phyloP scores from a whole-genome alignment of 2,888 invertebrate genomes.

The Pachliopta kotzebuea region DNA sequence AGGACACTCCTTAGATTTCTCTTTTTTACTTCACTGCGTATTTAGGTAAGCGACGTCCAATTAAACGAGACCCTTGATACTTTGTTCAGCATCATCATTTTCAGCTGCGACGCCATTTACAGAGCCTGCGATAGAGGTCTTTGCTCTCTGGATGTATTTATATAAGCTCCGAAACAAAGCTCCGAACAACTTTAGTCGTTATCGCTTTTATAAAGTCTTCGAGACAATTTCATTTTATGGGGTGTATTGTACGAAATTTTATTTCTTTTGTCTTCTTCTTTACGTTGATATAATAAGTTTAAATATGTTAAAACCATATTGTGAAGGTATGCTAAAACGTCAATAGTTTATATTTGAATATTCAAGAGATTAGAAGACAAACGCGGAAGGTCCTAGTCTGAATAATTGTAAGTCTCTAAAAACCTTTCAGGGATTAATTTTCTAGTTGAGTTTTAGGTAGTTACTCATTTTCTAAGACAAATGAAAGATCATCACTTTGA shows the following conservation, averaged over 20 bases:
- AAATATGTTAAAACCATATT: background rate
- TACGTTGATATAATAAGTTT: conserved; percentile 28
- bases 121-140: conserved; percentile 42
- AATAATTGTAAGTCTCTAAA: too few relatives aligned
- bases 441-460: too few relatives aligned
- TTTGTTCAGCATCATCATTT: conserved; percentile 39
- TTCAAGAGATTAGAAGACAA: too few relatives aligned
- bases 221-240: conserved; percentile 77
- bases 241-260: conserved; percentile 78
- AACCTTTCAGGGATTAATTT: too few relatives aligned
- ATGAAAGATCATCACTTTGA: too few relatives aligned
- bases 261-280: conserved; percentile 69
- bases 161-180: conserved; percentile 74
- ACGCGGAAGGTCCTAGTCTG: too few relatives aligned
- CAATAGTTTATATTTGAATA: too few relatives aligned
- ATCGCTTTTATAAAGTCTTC: conserved; percentile 79
- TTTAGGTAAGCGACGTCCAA: conserved; percentile 66
- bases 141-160: conserved; percentile 57
- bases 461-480: too few relatives aligned
- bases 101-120: conserved; percentile 24
- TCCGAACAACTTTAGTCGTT: conserved; percentile 76
- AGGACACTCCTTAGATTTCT: conserved; percentile 76
- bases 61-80: conserved; percentile 51
- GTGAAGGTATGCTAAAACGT: too few relatives aligned
- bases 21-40: conserved; percentile 74